phyloP scores from a whole-genome alignment of 2,113 vertebrate genomes.

The Istiophorus platypterus region DNA sequence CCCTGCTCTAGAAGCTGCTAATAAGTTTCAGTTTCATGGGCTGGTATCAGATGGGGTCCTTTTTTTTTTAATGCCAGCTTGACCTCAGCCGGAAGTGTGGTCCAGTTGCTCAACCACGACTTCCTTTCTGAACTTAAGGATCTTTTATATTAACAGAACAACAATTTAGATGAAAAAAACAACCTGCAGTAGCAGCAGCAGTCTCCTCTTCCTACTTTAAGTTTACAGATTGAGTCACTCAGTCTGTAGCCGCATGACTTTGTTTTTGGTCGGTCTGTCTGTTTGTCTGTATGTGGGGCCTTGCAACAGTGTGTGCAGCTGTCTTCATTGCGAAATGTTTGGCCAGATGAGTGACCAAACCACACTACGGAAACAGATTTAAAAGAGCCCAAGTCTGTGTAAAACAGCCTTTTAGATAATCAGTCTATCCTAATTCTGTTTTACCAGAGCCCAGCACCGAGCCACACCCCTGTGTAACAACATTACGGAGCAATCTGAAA shows the following conservation, averaged over 20 bases:
- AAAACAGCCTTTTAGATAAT: conserved; percentile 29
- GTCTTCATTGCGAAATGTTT: conserved; percentile 30
- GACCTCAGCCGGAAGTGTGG: conserved; percentile 37
- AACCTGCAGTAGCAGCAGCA: neutral
- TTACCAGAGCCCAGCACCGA: conserved; percentile 7
- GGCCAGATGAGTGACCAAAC: conserved; percentile 37
- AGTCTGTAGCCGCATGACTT: conserved; percentile 11
- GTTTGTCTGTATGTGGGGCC: neutral
- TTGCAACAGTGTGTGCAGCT: conserved; percentile 48
- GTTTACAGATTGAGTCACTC: neutral
- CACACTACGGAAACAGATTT: conserved; percentile 37
- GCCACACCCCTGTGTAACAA: conserved; percentile 71
- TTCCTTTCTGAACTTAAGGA: conserved; percentile 14
- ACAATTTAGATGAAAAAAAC: conserved; percentile 32
- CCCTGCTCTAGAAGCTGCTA: neutral
- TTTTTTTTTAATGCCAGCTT: conserved; percentile 44
- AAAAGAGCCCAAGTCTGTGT: conserved; percentile 19
- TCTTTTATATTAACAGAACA: conserved; percentile 44
- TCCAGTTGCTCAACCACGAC: conserved; percentile 12
- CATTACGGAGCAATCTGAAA: conserved; percentile 60
- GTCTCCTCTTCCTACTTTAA: conserved; percentile 22
- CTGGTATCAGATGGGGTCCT: conserved; percentile 26
- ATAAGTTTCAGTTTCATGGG: conserved; percentile 20
- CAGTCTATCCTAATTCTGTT: conserved; percentile 53
- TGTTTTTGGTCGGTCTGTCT: conserved; percentile 22